Percentiles rank a stretch among this genome's conserved stretches.
Conservation (phyloP, 1,140 invertebrate species). For the Drosophila quadrilineata region DNA sequence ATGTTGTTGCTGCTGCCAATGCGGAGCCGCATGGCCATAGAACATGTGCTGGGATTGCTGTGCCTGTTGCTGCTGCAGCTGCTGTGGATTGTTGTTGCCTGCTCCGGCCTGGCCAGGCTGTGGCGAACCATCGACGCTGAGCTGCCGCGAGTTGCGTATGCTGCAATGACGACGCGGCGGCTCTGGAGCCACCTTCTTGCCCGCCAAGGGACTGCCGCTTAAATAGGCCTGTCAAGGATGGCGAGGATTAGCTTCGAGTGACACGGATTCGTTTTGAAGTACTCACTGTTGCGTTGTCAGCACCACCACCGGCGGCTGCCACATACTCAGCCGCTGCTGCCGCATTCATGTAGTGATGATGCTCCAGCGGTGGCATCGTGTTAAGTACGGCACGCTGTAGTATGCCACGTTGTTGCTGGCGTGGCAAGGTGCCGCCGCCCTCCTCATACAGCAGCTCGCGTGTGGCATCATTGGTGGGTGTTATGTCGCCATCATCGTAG, state of each 20-base stretch:
- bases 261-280: neutral
- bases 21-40: conserved; percentile 54
- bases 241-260: neutral
- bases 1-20: conserved; percentile 61
- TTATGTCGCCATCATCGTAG: conserved; percentile 94
- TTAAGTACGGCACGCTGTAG: conserved; percentile 73
- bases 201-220: conserved; percentile 84
- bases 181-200: conserved; percentile 90
- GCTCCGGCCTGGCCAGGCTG: conserved; percentile 18
- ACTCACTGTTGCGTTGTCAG: conserved; percentile 54
- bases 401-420: conserved; percentile 86
- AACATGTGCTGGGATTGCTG: conserved; percentile 53
- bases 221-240: conserved; percentile 51
- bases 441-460: conserved; percentile 82
- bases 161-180: conserved; percentile 90
- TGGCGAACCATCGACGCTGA: conserved; percentile 52
- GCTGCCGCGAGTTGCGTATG: conserved; percentile 75
- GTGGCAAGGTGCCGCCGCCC: conserved; percentile 91
- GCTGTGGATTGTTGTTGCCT: conserved; percentile 14
- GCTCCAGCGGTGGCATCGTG: conserved; percentile 74
- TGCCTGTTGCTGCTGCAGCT: conserved; percentile 25
- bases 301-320: conserved; percentile 52
- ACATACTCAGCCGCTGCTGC: conserved; percentile 76
- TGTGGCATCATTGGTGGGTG: conserved; percentile 90
- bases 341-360: conserved; percentile 78